Base-by-base conservation (phyloP, 2,113 vertebrate genomes). In the Gymnogyps californianus region DNA sequence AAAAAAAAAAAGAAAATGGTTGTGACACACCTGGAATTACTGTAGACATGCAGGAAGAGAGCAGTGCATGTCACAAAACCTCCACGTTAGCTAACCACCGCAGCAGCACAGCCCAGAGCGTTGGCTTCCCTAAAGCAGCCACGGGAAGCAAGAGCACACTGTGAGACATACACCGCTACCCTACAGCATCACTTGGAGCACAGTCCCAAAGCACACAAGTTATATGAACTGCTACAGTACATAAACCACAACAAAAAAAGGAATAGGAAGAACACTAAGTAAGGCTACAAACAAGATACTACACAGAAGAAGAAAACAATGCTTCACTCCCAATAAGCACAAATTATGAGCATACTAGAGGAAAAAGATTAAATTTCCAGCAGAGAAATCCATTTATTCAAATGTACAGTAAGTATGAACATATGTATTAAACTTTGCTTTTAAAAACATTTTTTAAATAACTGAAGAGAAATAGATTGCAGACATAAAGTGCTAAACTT, bases 261-360 rank as follows among this genome's bases (percentile, higher is more conserved):
- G 61, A 91, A 57, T 0, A 76, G 82, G 26, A 72, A 87, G 70
- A 65, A 65, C 67, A 70, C 42, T 47, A 54, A 85, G 44, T 44
- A 71, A 92, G 80, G 46, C 34, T 62, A 93, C 78, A 61, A 52
- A 84, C 18, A 51, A 67, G 86, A 82, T 67, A 76, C 51, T 57
- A 17, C 42, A 69, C 1, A 54, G 57, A 32, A 65, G 26, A 70
- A 88, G 32, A 36, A 88, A 90, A 51, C 18, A 46, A 75, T 8
- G 25, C 75, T 76, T 90, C 11, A 65, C 51, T 94, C 67, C 47
- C 80, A 81, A 11, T 26, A 89, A 89, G 71, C 57, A 77, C 65
- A 90, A 87, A 92, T 94, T 51, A 83, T 67, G 64, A 96, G 81
- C 80, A 31, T 80, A 92, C 84, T 55, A 83, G 64, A 83, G n/a